These are phyloP conservation scores for Craterocephalus amniculus DNA, from an alignment of 2,797 vertebrate species.

Conservation along the genomic window DNA sequence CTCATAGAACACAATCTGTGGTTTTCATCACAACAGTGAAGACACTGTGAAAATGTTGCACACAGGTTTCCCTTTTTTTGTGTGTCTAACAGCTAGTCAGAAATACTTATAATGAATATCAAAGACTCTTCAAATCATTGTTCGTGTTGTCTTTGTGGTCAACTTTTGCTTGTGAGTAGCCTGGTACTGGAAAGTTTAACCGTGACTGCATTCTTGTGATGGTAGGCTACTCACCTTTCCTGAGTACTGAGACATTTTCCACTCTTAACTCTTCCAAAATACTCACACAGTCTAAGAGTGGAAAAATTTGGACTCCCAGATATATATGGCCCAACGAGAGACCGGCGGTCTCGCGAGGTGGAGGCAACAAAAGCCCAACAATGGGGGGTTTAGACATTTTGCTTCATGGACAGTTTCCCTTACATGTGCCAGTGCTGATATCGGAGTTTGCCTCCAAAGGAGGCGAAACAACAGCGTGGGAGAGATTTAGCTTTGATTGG, in stretches of 20 bases:
- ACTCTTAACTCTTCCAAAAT: conserved; percentile 69
- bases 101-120: conserved; percentile 4
- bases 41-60: not conserved
- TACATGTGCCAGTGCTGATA: conserved; percentile 86
- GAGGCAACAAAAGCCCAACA: conserved; percentile 80
- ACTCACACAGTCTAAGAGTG: conserved; percentile 69
- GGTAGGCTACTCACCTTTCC: conserved; percentile 93
- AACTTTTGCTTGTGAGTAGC: conserved; percentile 30
- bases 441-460: conserved; percentile 73
- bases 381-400: conserved; percentile 84
- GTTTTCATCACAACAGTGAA: conserved; percentile 20
- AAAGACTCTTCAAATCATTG: not conserved
- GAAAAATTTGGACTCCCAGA: conserved; percentile 72
- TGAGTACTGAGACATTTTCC: conserved; percentile 89
- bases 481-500: conserved; percentile 86
- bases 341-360: conserved; percentile 52
- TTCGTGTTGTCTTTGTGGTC: conserved; percentile 19
- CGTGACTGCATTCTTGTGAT: conserved; percentile 22
- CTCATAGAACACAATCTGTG: conserved; percentile 93
- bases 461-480: conserved; percentile 72
- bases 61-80: not conserved
- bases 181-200: conserved; percentile 16
- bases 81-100: not conserved
- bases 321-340: conserved; percentile 81
- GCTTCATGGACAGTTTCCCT: conserved; percentile 87